Percentiles rank a stretch among this genome's conserved stretches.
Conservation (phyloP, 2,888 invertebrate species). For the Drosophila eohydei region DNA sequence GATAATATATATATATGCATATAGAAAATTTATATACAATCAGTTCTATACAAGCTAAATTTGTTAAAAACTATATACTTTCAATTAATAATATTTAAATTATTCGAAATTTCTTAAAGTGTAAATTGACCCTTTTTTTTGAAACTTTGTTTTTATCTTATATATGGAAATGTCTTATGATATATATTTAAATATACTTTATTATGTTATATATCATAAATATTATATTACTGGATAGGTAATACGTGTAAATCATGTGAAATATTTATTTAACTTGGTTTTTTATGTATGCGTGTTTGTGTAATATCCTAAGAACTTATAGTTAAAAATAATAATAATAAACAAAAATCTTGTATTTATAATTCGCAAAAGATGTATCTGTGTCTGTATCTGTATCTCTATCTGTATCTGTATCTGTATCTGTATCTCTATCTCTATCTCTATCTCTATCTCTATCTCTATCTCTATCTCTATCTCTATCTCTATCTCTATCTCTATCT, state of each 20-base stretch:
- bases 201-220: background rate
- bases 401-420: slow-evolving; percentile 2
- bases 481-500: slow-evolving; percentile 7
- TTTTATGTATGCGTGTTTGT: background rate
- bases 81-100: background rate
- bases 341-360: slow-evolving; percentile 4
- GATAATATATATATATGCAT: background rate
- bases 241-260: background rate
- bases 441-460: slow-evolving; percentile 2
- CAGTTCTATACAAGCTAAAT: background rate
- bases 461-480: background rate
- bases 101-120: background rate
- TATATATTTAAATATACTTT: background rate
- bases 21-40: background rate
- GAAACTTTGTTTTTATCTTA: background rate
- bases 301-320: slow-evolving; percentile 1
- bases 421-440: slow-evolving; percentile 5
- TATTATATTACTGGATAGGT: background rate
- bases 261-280: background rate
- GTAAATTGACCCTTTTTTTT: background rate
- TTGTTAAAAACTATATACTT: background rate
- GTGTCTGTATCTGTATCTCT: background rate
- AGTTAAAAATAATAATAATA: slow-evolving; percentile 7
- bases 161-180: background rate
- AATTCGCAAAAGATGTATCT: background rate